Conservation (phyloP, 1,140 invertebrate genomes). For the Drosophila nikananu region DNA sequence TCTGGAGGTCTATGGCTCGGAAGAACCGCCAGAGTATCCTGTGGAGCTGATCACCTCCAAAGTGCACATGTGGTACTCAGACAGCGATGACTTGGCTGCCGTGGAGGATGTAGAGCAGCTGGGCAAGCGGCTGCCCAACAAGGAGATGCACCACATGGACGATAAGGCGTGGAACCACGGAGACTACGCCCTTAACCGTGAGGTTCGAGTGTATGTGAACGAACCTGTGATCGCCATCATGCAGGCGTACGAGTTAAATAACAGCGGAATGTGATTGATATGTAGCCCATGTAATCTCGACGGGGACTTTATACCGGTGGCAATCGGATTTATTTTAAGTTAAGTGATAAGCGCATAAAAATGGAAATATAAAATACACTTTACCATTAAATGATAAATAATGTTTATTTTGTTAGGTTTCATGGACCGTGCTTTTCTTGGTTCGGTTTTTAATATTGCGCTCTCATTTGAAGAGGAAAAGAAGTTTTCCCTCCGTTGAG, state of each 20-base stretch:
- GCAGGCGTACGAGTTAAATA: constrained; percentile 42
- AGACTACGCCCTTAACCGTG: constrained; percentile 86
- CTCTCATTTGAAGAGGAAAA: too few species aligned
- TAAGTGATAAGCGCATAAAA: constrained; percentile 16
- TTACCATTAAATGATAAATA: too few species aligned
- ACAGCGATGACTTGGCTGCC: constrained; percentile 87
- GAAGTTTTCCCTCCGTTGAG: too few species aligned
- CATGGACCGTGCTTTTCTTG: too few species aligned
- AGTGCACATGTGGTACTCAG: constrained; percentile 87
- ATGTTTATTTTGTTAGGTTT: too few species aligned
- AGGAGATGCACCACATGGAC: constrained; percentile 86
- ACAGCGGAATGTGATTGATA: constrained; percentile 16
- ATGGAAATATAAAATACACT: not conserved
- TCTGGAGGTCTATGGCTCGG: constrained; percentile 84
- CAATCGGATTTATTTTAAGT: constrained; percentile 27
- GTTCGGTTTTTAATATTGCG: too few species aligned
- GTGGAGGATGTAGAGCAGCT: constrained; percentile 88
- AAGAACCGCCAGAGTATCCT: constrained; percentile 87
- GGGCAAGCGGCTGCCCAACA: constrained; percentile 62
- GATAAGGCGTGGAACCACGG: constrained; percentile 87
- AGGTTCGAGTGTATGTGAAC: constrained; percentile 59
- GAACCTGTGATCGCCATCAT: constrained; percentile 71
- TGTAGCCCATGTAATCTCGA: constrained; percentile 17
- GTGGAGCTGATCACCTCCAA: constrained; percentile 87
- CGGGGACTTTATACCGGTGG: not conserved